Conservation (phyloP, 1,140 invertebrate genomes). For the Metaphire vulgaris region DNA sequence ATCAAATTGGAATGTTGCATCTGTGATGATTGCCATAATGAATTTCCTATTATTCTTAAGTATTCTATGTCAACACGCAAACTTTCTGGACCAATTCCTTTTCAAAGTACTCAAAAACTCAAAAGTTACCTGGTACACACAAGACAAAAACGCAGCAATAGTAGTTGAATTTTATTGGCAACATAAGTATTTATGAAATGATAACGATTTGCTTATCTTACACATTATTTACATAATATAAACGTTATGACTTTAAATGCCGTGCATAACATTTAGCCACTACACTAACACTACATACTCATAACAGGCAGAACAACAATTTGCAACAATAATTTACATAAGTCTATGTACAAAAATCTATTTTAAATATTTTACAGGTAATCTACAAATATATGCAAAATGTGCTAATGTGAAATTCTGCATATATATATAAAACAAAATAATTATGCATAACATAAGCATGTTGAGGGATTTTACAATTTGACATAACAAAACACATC, state of each 20-base stretch:
- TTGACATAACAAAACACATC: neutral
- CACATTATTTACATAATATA: neutral
- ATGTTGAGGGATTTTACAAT: neutral
- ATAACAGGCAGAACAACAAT: neutral
- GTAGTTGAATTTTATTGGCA: too few relatives aligned
- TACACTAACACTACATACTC: neutral
- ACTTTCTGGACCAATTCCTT: too few relatives aligned
- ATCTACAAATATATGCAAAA: conserved; percentile 1
- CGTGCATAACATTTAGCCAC: neutral
- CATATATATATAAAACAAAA: neutral
- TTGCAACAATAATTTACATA: neutral
- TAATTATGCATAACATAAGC: neutral
- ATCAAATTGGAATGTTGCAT: too few relatives aligned
- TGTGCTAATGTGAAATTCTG: neutral
- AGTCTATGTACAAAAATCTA: neutral
- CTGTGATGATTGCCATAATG: too few relatives aligned
- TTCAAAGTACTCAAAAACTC: too few relatives aligned
- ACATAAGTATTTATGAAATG: neutral
- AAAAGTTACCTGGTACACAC: too few relatives aligned
- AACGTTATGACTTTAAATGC: neutral
- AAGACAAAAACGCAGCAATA: too few relatives aligned
- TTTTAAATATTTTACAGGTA: neutral
- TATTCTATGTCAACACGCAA: too few relatives aligned
- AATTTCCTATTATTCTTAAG: too few relatives aligned
- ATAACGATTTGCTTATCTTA: neutral